Base-by-base conservation (phyloP, 2,797 vertebrate genomes). In the Crotalus adamanteus region DNA sequence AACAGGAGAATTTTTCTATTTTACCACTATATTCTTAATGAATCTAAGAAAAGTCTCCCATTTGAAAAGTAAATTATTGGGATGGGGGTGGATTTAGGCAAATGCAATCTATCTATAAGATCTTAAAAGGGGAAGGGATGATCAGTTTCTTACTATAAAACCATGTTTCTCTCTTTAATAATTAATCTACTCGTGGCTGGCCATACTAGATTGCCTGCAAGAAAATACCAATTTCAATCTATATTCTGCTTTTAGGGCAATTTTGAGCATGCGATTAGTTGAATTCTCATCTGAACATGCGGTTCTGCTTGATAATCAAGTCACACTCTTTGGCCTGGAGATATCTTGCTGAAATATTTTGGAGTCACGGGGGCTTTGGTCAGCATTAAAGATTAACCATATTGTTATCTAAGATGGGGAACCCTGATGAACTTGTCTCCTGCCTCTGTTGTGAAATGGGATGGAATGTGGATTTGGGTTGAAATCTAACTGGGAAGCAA, bases 321-420 rank as follows among this genome's bases (percentile, higher is more conserved):
- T 86, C 42, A 89, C 88, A 92, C 25, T 37, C 56, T n/a, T 13
- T 85, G 57, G 91, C 88, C 55, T 73, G 63, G 31, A 51, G 63
- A 88, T 90, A 92, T 90, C 57, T 63, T 56, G 63, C 86, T 69
- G 78, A 90, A 93, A 93, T 86, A 90, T 93, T 91, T 92, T 90
- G 47, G 37, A 93, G 8, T 57, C 88, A 92, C 42, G 90, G 11
- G 53, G 55, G 28, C 88, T 51, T 14, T 87, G 31, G 28, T 53
- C 11, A 31, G 86, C 86, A 47, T 59, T 91, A 90, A 86, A 86
- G 87, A 69, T 69, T 53, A 86, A 57, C 37, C 60, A 59, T 91
- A 61, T 59, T 87, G 91, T 91, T 92, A 92, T 92, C 56, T 90
- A 90, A 90, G 60, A 78, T n/a, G 83, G 88, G 87, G 90, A 53